Percentiles rank a stretch among this genome's conserved stretches.
Conservation (phyloP, 2,797 vertebrate genomes). For the Falco biarmicus region DNA sequence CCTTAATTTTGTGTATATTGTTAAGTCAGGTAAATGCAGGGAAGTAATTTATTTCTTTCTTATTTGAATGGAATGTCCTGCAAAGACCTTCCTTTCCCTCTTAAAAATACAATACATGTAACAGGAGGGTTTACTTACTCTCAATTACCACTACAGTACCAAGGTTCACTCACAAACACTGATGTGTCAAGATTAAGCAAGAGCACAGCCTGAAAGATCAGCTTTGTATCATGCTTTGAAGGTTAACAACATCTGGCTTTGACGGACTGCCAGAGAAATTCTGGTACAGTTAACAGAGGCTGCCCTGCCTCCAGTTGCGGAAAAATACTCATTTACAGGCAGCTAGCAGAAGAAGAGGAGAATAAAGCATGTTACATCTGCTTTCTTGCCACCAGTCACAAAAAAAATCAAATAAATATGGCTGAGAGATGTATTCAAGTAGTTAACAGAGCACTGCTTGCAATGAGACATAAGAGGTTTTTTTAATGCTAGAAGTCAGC, state of each 20-base stretch:
- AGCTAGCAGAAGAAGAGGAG: neutral
- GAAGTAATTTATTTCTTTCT: neutral
- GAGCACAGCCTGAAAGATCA: neutral
- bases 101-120: neutral
- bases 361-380: neutral
- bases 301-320: neutral
- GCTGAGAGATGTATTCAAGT: neutral
- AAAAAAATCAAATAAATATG: neutral
- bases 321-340: neutral
- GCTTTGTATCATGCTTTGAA: neutral
- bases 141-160: neutral
- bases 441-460: neutral
- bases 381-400: neutral
- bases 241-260: constrained; percentile 25
- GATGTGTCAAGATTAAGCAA: neutral
- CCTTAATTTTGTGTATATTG: neutral
- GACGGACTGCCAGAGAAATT: neutral
- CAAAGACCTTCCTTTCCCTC: neutral
- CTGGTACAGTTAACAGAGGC: neutral
- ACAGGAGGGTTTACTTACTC: neutral
- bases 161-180: neutral
- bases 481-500: neutral
- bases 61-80: neutral
- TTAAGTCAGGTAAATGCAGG: neutral
- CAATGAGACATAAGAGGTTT: neutral